A percentile compares a stretch with the other conserved stretches of the same genome.
phyloP scores from a whole-genome alignment of 2,797 vertebrate species.

The Thripadectes ignobilis region DNA sequence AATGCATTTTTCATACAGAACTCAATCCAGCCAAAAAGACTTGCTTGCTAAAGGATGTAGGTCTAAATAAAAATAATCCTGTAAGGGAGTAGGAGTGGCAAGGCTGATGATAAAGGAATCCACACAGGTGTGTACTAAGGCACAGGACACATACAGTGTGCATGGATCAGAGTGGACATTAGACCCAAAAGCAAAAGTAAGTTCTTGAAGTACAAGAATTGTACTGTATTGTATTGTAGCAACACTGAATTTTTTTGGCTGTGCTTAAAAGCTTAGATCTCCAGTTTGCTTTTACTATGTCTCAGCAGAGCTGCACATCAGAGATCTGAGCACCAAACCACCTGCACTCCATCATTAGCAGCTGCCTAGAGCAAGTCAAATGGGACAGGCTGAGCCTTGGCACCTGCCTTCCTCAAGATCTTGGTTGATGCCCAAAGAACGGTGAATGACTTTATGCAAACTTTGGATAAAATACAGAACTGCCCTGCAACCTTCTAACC shows the following conservation, averaged over 20 bases:
- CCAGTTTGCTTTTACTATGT: neutral
- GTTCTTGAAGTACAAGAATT: neutral
- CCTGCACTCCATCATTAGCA: neutral
- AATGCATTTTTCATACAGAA: neutral
- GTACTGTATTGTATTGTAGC: neutral
- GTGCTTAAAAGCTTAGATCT: neutral
- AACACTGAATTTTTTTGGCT: neutral
- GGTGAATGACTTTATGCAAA: neutral
- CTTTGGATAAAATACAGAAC: neutral
- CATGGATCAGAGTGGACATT: neutral
- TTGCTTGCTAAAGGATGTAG: neutral
- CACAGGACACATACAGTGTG: neutral
- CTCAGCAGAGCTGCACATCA: neutral
- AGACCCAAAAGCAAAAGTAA: neutral
- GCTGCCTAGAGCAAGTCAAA: neutral
- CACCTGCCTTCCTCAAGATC: neutral
- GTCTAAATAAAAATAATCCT: neutral
- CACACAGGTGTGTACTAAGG: neutral
- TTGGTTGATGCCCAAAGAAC: neutral
- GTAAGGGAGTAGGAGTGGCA: neutral
- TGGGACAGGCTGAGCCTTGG: neutral
- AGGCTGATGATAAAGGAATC: neutral
- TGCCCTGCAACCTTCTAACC: neutral
- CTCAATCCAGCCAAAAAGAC: neutral
- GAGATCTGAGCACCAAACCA: neutral